A percentile compares a stretch with the other conserved stretches of the same genome.
Evolutionary conservation across 2,113 vertebrate species (phyloP).

Genomic region (Rhadina sibilatrix): DNA sequence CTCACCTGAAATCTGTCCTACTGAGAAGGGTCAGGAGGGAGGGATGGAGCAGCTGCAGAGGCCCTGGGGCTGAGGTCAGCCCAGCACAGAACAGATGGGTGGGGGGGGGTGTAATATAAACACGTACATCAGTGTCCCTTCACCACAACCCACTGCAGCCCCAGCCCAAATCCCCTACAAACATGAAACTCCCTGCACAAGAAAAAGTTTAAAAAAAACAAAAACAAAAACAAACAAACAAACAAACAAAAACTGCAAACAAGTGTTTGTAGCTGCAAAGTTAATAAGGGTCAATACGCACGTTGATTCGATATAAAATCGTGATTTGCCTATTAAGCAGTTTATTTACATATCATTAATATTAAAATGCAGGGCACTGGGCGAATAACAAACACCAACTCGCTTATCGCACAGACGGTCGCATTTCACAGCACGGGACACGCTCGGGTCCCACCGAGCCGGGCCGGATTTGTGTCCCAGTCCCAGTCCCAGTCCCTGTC

Average conservation of each 20-base stretch:
- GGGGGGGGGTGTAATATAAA: neutral
- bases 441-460: accelerated
- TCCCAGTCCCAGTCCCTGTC: neutral
- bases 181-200: neutral
- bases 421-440: neutral
- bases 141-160: neutral
- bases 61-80: neutral
- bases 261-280: neutral
- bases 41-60: neutral
- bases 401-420: neutral
- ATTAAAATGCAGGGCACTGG: neutral
- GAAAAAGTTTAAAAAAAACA: neutral
- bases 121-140: accelerated
- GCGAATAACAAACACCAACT: neutral
- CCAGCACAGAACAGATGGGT: neutral
- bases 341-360: neutral
- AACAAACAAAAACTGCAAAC: no score
- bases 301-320: accelerated
- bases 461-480: accelerated
- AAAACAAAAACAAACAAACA: neutral
- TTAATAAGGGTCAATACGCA: neutral
- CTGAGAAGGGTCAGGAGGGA: neutral
- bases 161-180: neutral
- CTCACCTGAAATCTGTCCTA: neutral
- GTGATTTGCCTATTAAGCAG: neutral